A percentile compares a stretch with the other conserved stretches of the same genome.
phyloP scores from a whole-genome alignment of 2,888 invertebrate species.

The Dinocampus coccinellae region DNA sequence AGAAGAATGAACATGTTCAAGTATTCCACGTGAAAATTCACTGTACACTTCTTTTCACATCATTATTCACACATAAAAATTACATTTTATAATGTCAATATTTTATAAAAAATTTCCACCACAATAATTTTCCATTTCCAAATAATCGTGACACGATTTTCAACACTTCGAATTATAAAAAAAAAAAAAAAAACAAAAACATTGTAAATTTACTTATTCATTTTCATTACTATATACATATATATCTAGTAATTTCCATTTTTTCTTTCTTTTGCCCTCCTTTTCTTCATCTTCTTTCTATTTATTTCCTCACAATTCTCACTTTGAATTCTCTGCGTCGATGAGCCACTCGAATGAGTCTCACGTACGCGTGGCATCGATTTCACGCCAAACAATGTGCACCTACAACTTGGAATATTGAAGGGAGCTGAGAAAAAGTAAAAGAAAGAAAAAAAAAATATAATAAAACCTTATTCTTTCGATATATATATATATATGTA shows the following conservation, averaged over 20 bases:
- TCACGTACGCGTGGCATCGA: constrained; percentile 58
- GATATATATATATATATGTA: neutral
- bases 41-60: neutral
- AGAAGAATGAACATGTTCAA: neutral
- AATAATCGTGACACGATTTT: neutral
- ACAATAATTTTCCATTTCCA: neutral
- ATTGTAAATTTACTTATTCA: neutral
- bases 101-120: neutral
- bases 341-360: constrained; percentile 31
- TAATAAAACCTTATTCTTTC: constrained; percentile 21
- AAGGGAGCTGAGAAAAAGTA: constrained; percentile 22
- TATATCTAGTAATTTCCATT: no score
- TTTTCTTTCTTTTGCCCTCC: no score
- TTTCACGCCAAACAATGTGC: constrained; percentile 61
- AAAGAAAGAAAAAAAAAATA: constrained; percentile 31
- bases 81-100: constrained; percentile 1
- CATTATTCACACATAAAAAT: constrained; percentile 11
- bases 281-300: neutral
- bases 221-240: neutral
- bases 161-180: constrained; percentile 22
- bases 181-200: no score
- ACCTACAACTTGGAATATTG: constrained; percentile 12
- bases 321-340: neutral
- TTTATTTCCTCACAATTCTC: constrained; percentile 17
- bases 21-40: neutral